phyloP scores from a whole-genome alignment of 2,113 vertebrate species.

The Apteryx mantelli region DNA sequence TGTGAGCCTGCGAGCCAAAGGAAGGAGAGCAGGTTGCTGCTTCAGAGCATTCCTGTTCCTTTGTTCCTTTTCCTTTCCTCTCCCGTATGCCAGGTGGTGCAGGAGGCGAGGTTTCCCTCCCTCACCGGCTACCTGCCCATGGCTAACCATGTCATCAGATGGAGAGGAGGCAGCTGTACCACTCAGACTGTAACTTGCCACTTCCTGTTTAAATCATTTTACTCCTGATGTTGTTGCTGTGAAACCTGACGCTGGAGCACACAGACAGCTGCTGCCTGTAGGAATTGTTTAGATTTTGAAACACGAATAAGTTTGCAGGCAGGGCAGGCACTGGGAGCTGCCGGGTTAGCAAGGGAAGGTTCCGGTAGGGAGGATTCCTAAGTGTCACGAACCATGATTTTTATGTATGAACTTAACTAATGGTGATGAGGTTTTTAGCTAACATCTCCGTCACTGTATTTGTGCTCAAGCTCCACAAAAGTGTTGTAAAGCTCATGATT shows the following conservation, averaged over 20 bases:
- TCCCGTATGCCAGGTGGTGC: not conserved
- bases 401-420: not conserved
- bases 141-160: not conserved
- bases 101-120: not conserved
- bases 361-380: not conserved
- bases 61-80: not conserved
- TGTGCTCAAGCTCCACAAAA: not conserved
- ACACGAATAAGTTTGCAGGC: accelerated
- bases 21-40: not conserved
- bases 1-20: not conserved
- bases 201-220: not conserved
- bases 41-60: not conserved
- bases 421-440: not conserved
- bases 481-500: not conserved
- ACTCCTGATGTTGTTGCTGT: not conserved
- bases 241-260: not conserved
- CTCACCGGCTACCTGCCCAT: not conserved
- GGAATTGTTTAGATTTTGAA: not conserved
- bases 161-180: not conserved
- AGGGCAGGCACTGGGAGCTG: not conserved
- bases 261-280: accelerated
- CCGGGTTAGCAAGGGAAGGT: not conserved
- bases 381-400: not conserved
- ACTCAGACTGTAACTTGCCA: not conserved
- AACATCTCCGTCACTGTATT: not conserved